phyloP scores from a whole-genome alignment of 2,888 invertebrate genomes.

The Tyria jacobaeae region DNA sequence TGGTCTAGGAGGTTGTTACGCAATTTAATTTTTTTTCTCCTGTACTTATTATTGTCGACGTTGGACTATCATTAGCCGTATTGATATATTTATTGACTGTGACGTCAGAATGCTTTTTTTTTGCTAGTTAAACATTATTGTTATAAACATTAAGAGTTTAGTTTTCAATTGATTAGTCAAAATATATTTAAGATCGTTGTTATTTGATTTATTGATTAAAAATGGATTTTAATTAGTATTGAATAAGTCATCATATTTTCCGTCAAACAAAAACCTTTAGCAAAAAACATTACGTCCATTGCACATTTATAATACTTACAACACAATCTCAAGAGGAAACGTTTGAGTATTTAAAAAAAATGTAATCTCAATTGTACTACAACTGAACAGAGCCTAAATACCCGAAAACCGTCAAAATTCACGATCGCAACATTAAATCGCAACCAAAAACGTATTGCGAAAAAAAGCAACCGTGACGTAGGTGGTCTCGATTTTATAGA shows the following conservation, averaged over 20 bases:
- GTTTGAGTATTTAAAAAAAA: slow-evolving; percentile 35
- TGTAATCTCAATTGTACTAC: slow-evolving; percentile 43
- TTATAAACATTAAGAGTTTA: background rate
- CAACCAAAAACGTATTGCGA: slow-evolving; percentile 67
- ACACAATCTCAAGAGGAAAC: slow-evolving; percentile 46
- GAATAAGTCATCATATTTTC: slow-evolving; percentile 14
- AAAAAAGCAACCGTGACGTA: slow-evolving; percentile 64
- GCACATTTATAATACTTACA: slow-evolving; percentile 33
- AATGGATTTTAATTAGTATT: slow-evolving; percentile 9
- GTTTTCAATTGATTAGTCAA: too few species aligned
- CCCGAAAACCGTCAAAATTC: slow-evolving; percentile 76
- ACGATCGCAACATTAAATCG: slow-evolving; percentile 82
- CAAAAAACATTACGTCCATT: slow-evolving; percentile 9
- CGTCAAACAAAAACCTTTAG: slow-evolving; percentile 7
- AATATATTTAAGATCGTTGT: background rate
- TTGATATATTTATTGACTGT: slow-evolving; percentile 75
- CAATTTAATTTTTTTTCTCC: slow-evolving; percentile 30
- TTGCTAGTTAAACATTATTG: slow-evolving; percentile 33
- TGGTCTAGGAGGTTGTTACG: background rate
- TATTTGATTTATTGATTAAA: too few species aligned
- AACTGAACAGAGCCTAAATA: slow-evolving; percentile 53
- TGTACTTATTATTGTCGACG: slow-evolving; percentile 62
- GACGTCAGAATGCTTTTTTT: slow-evolving; percentile 58
- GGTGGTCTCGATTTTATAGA: slow-evolving; percentile 81
- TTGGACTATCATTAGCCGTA: slow-evolving; percentile 73